Evolutionary conservation across 2,113 vertebrate species (phyloP).

Genomic region (Corydoras maculifer): DNA sequence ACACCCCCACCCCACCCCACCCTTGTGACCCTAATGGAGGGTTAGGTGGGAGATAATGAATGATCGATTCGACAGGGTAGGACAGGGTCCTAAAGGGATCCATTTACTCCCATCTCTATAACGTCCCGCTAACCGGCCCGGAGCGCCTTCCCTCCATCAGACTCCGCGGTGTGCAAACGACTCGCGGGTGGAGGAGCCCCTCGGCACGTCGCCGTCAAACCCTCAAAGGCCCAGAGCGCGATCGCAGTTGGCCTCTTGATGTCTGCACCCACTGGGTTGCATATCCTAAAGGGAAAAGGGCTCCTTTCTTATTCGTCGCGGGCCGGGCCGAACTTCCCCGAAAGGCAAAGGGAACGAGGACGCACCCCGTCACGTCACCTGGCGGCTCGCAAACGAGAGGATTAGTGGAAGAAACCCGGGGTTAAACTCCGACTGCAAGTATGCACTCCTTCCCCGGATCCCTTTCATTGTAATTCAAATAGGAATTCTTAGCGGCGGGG

Average conservation of each 20-base stretch:
- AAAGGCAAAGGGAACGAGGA: slow-evolving; percentile 52
- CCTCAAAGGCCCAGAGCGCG: slow-evolving; percentile 49
- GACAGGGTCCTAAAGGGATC: too few relatives aligned
- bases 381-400: slow-evolving; percentile 54
- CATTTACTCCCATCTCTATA: too few relatives aligned
- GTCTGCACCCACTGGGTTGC: slow-evolving; percentile 56
- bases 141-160: too few relatives aligned
- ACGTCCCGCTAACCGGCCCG: too few relatives aligned
- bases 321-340: slow-evolving; percentile 52
- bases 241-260: slow-evolving; percentile 56
- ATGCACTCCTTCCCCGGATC: slow-evolving; percentile 45
- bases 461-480: slow-evolving; percentile 67
- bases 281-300: slow-evolving; percentile 56
- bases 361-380: slow-evolving; percentile 54
- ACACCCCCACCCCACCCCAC: too few relatives aligned
- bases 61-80: too few relatives aligned
- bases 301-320: slow-evolving; percentile 42
- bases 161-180: background rate
- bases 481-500: slow-evolving; percentile 59
- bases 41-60: too few relatives aligned
- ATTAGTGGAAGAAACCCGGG: slow-evolving; percentile 42
- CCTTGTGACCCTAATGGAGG: too few relatives aligned
- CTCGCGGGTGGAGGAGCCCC: slow-evolving; percentile 34
- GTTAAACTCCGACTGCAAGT: slow-evolving; percentile 52
- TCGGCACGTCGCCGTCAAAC: slow-evolving; percentile 51